Evolutionary conservation across 2,113 vertebrate genomes (phyloP), one percentile per base, ranked within the genome.

Genomic region (Anhinga anhinga): DNA sequence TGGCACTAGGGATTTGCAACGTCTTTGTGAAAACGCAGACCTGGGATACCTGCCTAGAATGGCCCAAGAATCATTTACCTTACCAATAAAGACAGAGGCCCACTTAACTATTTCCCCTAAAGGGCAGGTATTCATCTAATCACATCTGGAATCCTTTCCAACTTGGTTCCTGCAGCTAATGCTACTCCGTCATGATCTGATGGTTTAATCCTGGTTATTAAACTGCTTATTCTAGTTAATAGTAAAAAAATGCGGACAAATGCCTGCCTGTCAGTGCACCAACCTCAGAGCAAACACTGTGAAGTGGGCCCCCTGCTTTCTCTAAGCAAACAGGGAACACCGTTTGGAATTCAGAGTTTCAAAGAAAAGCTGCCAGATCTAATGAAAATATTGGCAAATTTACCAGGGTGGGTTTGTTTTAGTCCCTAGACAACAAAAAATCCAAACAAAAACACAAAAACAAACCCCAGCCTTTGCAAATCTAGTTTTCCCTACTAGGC

Each of bases 131-230:
- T 96, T 95, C 85, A 90, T 93, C 95, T 96, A 92, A 94, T 96
- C 92, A 67, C 94, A 90, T 79, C 91, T 95, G 97, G 91, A 98
- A 97, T 96, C 88, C 85, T 96, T 95, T 95, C 87, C 69, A 93
- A 42, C 74, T 79, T 58, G 47, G 85, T 96, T 82, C 94, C 96
- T 76, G 53, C 92, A 97, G 91, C 72, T 97, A 95, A 97, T 92
- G 86, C 86, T 87, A 84, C 55, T 96, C 92, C 98, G 88, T 97
- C 96, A 95, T 45, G 89, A 96, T 89, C 55, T 97, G 96, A 98
- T 96, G 82, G 94, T 95, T 98, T 98, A 97, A 98, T 98, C 96
- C 97, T 78, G 90, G 74, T 94, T 98, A 94, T 96, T 95, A 96
- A 91, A 96, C 52, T 96, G 90, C 72, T 94, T 95, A 78, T 97